phyloP scores from a whole-genome alignment of 2,888 invertebrate genomes.

The Masnerella sp. region DNA sequence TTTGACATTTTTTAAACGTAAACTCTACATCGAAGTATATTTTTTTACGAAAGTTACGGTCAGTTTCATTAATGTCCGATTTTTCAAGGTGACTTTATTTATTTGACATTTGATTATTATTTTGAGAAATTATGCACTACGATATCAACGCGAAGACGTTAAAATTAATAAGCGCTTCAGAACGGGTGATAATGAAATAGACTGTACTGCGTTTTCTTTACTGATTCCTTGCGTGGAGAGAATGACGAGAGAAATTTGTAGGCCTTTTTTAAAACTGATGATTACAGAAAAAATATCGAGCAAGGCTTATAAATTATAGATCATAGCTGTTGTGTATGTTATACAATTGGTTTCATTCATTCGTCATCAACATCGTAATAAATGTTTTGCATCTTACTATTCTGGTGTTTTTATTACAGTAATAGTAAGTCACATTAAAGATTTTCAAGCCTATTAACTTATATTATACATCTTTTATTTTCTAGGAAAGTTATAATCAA shows the following conservation, averaged over 20 bases:
- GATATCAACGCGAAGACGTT: not conserved
- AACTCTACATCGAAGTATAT: conserved; percentile 48
- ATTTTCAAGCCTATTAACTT: not conserved
- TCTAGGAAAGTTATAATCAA: too few relatives aligned
- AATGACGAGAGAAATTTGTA: conserved; percentile 43
- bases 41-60: conserved; percentile 48
- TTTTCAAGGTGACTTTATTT: too few relatives aligned
- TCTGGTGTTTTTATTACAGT: conserved; percentile 11
- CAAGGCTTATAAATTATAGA: conserved; percentile 56
- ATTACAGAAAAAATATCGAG: conserved; percentile 40
- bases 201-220: conserved; percentile 45
- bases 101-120: too few relatives aligned
- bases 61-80: conserved; percentile 42
- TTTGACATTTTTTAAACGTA: conserved; percentile 15
- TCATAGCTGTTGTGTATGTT: conserved; percentile 58
- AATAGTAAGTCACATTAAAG: too few relatives aligned
- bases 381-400: conserved; percentile 72
- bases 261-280: conserved; percentile 51
- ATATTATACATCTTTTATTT: too few relatives aligned
- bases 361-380: conserved; percentile 66
- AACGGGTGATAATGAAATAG: conserved; percentile 43
- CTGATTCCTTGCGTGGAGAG: conserved; percentile 30
- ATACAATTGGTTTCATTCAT: conserved; percentile 57
- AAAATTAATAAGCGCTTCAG: conserved; percentile 9
- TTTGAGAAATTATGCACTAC: too few relatives aligned